phyloP scores from a whole-genome alignment of 2,888 invertebrate species.

The Trichopria drosophilae region DNA sequence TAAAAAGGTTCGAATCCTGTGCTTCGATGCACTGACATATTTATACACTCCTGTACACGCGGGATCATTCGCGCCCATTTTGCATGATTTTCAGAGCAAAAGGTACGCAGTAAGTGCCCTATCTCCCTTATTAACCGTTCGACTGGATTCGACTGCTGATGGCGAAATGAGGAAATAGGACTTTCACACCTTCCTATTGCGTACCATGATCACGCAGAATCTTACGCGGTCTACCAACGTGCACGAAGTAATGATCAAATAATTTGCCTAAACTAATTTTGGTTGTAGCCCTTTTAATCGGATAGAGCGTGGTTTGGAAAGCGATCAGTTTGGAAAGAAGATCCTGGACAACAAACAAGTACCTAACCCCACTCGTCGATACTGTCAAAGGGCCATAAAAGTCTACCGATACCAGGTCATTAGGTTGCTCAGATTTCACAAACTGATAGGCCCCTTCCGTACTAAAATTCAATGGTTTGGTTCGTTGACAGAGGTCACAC shows the following conservation, averaged over 20 bases:
- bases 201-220: not conserved
- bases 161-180: no score
- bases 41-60: no score
- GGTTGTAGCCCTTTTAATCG: not conserved
- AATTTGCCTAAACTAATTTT: no score
- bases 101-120: no score
- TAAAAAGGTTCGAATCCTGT: no score
- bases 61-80: no score
- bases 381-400: conserved; percentile 1
- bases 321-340: conserved; percentile 3
- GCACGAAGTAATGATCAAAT: not conserved
- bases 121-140: no score
- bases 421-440: not conserved
- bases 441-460: conserved; percentile 10
- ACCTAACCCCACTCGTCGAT: not conserved
- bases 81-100: no score
- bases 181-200: no score
- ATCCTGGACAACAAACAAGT: conserved; percentile 2
- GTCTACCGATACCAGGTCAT: conserved; percentile 6
- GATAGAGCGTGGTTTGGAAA: conserved; percentile 8
- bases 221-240: not conserved
- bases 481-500: conserved; percentile 12
- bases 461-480: conserved; percentile 6
- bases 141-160: no score
- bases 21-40: no score